Base-by-base conservation (phyloP, 1,140 invertebrate genomes). In the Macrobrachium rosenbergii region DNA sequence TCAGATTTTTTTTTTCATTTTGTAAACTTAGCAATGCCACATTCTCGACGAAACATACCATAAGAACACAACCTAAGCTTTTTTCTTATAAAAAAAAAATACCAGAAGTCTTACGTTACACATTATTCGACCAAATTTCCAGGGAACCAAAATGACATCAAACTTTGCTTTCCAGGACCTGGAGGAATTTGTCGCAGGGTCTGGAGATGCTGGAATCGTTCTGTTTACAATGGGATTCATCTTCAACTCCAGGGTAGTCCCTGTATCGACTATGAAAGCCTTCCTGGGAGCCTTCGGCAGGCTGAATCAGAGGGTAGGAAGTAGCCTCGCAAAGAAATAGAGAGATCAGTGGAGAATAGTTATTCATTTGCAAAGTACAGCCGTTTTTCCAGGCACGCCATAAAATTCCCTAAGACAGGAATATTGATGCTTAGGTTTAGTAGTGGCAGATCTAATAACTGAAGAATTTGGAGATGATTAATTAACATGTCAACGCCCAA, bases 141-240 rank as follows among this genome's bases (percentile, higher is more conserved):
- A 79, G 28, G 23, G n/a, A 79, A 2, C 37, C 11, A 28, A 37
- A 21, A 28, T 62, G 8, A 58, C 59, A 43, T 58, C 17, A 21
- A 5, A 2, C 43, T 52, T 16, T 64, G 23, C 0, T 16, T 60
- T 67, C 1, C 58, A 91, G 90, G 90, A 91, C 28, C 88, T 91
- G 58, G 89, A 90, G 76, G 89, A 90, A 37, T 91, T 90, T 88
- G 89, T 91, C 45, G 64, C 89, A 23, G 90, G 90, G 28, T 90
- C 91, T n/a, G 90, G 90, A 45, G 89, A 90, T 11, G 82, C 91
- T 43, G 91, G 91, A 12, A 90, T 91, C 28, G 89, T 92, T 14
- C 82, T 92, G 12, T 91, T 92, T 86, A 90, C 91, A 37, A 90
- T 92, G 91, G 91, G 91, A 23, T 91, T 91, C 73, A 91, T 91